These are phyloP conservation scores for Anser cygnoides DNA, from an alignment of 2,113 vertebrate genomes.

Conservation along the genomic window DNA sequence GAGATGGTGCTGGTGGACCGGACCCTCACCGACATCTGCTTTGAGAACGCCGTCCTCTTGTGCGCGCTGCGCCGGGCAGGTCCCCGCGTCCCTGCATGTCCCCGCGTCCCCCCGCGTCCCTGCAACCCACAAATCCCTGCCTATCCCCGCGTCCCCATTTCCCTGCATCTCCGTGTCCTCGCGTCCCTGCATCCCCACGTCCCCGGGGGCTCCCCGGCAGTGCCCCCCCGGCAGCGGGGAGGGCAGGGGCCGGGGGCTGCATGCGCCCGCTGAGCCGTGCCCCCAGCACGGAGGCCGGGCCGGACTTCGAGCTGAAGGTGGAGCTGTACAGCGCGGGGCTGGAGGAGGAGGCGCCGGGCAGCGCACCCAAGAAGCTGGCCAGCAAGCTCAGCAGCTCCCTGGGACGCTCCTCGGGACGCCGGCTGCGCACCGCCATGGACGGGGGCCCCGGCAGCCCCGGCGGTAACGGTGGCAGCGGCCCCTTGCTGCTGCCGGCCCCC, in stretches of 20 bases:
- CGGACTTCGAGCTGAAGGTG: slow-evolving; percentile 87
- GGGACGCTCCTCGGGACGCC: slow-evolving; percentile 87
- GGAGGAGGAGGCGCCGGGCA: slow-evolving; percentile 86
- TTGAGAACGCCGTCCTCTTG: slow-evolving; percentile 90
- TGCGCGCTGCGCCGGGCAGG: slow-evolving; percentile 67
- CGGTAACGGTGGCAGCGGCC: slow-evolving; percentile 74
- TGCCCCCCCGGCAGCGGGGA: no score
- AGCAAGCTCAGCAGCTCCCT: slow-evolving; percentile 92
- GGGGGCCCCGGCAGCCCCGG: slow-evolving; percentile 77
- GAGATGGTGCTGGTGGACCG: slow-evolving; percentile 94
- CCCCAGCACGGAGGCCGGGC: slow-evolving; percentile 79
- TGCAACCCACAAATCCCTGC: no score
- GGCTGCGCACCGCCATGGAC: slow-evolving; percentile 85
- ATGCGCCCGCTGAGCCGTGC: background rate
- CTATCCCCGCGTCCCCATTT: no score
- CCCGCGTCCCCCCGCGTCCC: background rate
- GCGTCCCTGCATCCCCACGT: no score
- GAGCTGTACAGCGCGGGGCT: slow-evolving; percentile 91
- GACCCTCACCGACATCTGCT: slow-evolving; percentile 94
- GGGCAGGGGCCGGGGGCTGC: no score
- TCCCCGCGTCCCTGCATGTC: background rate
- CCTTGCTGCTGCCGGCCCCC: slow-evolving; percentile 85
- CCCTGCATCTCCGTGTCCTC: no score
- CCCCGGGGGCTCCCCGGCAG: no score
- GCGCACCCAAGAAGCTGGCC: slow-evolving; percentile 86